Conservation (phyloP, 2,888 invertebrate species). For the Chymomyza amoena region DNA sequence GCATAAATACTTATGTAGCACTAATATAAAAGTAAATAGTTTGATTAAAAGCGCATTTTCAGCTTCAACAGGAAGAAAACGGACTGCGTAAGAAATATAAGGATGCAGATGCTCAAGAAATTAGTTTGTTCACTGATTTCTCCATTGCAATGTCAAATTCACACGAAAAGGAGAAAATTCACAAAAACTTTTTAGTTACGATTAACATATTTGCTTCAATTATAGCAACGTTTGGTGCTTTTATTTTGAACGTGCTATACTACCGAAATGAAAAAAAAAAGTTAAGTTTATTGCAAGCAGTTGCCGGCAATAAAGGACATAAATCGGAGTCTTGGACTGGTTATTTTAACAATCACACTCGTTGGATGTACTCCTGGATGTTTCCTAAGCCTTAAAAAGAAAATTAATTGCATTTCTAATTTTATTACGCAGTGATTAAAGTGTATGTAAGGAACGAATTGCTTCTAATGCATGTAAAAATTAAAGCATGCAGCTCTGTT, state of each 20-base stretch:
- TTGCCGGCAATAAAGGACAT: neutral
- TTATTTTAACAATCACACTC: neutral
- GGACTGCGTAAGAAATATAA: neutral
- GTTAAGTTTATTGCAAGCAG: no score
- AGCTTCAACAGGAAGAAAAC: neutral
- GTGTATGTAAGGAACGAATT: no score
- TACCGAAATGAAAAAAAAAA: neutral
- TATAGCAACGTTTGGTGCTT: neutral
- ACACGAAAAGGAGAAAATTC: neutral
- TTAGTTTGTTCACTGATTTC: neutral
- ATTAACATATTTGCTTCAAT: neutral
- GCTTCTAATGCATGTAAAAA: no score
- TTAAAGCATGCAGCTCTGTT: no score
- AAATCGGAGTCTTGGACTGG: neutral
- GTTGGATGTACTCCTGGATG: neutral
- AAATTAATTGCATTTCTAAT: no score
- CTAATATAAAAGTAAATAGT: no score
- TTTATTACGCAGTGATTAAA: no score
- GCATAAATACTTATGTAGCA: no score
- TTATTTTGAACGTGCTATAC: neutral
- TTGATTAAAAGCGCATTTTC: neutral
- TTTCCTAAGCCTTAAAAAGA: neutral
- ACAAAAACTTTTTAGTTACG: neutral
- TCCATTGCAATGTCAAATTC: neutral
- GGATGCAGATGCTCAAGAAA: neutral